Evolutionary conservation across 1,140 invertebrate genomes (phyloP).

Genomic region (Thaumatotibia leucotreta): DNA sequence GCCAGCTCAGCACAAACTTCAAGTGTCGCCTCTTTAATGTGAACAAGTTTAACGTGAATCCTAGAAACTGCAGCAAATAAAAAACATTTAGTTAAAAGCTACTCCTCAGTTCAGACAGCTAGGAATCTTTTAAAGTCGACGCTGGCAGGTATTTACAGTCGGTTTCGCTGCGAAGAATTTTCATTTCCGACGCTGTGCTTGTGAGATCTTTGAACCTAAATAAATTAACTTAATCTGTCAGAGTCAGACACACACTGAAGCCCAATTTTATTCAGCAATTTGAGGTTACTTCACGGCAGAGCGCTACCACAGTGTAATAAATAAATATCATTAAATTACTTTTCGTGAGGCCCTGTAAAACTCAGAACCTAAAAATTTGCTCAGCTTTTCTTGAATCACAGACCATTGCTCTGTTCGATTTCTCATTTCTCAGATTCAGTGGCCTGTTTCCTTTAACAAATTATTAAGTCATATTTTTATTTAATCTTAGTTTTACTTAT

Average conservation of each 20-base stretch:
- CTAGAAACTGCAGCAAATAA: background rate
- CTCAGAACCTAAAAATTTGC: too few relatives aligned
- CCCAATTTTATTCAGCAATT: too few relatives aligned
- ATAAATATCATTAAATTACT: too few relatives aligned
- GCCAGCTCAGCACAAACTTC: background rate
- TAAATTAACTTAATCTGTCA: background rate
- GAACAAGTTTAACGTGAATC: background rate
- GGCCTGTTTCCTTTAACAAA: too few relatives aligned
- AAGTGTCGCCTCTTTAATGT: background rate
- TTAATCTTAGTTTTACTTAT: too few relatives aligned
- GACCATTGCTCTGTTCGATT: too few relatives aligned
- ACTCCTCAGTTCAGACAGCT: conserved; percentile 3
- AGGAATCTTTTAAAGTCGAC: conserved; percentile 9
- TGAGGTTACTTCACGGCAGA: too few relatives aligned
- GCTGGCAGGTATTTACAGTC: conserved; percentile 6
- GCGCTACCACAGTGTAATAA: too few relatives aligned
- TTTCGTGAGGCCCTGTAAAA: too few relatives aligned
- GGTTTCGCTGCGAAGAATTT: background rate
- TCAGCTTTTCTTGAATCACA: too few relatives aligned
- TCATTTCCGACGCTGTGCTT: conserved; percentile 1
- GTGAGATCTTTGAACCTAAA: background rate
- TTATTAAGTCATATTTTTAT: too few relatives aligned
- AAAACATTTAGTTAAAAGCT: conserved; percentile 12
- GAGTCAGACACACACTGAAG: background rate
- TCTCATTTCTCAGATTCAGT: too few relatives aligned